A percentile compares a stretch with the other conserved stretches of the same genome.
phyloP scores from a whole-genome alignment of 1,140 invertebrate species.

The Drosophila truncata region DNA sequence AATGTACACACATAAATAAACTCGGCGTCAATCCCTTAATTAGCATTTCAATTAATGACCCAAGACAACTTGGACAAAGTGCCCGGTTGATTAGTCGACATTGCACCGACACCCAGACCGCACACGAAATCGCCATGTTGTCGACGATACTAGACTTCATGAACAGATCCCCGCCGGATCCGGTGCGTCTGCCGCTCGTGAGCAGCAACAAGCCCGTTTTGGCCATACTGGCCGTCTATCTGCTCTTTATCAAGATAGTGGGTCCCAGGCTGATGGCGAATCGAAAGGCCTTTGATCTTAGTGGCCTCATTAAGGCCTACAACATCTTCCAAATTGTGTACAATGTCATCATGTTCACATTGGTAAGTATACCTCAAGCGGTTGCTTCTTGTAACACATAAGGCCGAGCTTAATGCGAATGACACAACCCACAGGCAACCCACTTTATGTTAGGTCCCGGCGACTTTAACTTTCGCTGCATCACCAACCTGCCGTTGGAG shows the following conservation, averaged over 20 bases:
- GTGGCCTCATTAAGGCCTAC: constrained; percentile 90
- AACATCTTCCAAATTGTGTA: constrained; percentile 89
- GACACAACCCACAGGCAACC: constrained; percentile 1
- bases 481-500: constrained; percentile 33
- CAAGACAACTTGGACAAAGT: not conserved
- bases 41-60: constrained; percentile 7
- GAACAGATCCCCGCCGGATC: constrained; percentile 25
- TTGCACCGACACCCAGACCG: not conserved
- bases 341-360: constrained; percentile 32
- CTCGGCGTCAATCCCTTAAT: not conserved
- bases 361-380: constrained; percentile 11
- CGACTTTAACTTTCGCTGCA: constrained; percentile 40
- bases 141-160: constrained; percentile 26
- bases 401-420: not conserved
- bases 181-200: constrained; percentile 87
- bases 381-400: not conserved
- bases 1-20: not conserved
- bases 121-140: constrained; percentile 35
- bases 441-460: constrained; percentile 30
- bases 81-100: constrained; percentile 4
- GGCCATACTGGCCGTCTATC: constrained; percentile 89
- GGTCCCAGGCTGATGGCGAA: constrained; percentile 93
- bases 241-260: constrained; percentile 88
- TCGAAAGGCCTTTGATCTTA: constrained; percentile 91
- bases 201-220: constrained; percentile 90